Percentiles rank a stretch among this genome's conserved stretches.
Conservation (phyloP, 2,113 vertebrate species). For the Heteronetta atricapilla region DNA sequence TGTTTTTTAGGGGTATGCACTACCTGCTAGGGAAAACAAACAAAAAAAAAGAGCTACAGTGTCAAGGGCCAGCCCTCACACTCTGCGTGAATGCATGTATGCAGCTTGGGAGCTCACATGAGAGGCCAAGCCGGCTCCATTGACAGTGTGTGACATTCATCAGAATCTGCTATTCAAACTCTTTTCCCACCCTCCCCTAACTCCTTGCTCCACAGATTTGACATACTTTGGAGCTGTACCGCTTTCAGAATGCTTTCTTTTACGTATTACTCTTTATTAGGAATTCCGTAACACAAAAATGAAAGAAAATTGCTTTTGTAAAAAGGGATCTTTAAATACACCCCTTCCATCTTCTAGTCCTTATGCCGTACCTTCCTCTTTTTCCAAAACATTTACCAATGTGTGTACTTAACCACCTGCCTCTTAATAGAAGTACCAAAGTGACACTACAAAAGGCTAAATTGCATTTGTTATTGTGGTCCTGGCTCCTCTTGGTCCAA, state of each 20-base stretch:
- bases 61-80: neutral
- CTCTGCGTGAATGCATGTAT: neutral
- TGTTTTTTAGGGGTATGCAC: neutral
- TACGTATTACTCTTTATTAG: neutral
- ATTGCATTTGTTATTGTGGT: neutral
- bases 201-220: neutral
- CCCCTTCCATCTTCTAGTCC: neutral
- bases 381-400: neutral
- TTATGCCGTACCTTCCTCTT: constrained; percentile 13
- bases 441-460: constrained; percentile 10
- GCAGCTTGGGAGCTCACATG: neutral
- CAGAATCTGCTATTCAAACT: neutral
- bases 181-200: neutral
- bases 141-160: neutral
- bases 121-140: neutral
- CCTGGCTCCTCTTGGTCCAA: neutral
- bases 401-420: neutral
- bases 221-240: constrained; percentile 22
- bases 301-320: neutral
- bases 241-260: constrained; percentile 26
- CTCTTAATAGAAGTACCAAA: constrained; percentile 22
- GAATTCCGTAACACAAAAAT: neutral
- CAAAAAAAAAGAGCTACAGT: neutral
- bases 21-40: neutral
- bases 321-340: neutral